Conservation (phyloP, 2,888 invertebrate species). For the Ichneumoninae sp. region DNA sequence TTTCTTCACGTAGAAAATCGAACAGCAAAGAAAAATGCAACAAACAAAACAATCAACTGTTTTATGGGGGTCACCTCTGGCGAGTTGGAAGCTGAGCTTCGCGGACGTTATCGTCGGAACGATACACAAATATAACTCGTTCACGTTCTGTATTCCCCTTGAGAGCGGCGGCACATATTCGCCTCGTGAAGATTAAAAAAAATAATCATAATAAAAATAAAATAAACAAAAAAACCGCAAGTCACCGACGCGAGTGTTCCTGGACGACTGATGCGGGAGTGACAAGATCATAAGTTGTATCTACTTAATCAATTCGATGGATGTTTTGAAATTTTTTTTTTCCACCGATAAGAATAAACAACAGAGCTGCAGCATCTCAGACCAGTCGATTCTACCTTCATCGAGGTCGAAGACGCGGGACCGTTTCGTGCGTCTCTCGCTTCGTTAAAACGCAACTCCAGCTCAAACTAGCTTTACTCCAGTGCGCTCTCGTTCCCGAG, state of each 20-base stretch:
- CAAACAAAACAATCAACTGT: neutral
- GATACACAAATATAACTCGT: slow-evolving; percentile 25
- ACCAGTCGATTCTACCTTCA: slow-evolving; percentile 51
- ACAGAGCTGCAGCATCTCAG: neutral
- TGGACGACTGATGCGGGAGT: slow-evolving; percentile 42
- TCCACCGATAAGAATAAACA: slow-evolving; percentile 24
- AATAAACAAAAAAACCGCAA: neutral
- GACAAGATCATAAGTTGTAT: slow-evolving; percentile 50
- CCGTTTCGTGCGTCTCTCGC: neutral
- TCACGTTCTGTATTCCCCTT: slow-evolving; percentile 6
- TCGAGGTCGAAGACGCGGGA: slow-evolving; percentile 41
- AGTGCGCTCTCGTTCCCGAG: neutral
- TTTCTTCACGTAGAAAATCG: neutral
- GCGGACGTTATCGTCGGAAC: slow-evolving; percentile 19
- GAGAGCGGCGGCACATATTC: slow-evolving; percentile 9
- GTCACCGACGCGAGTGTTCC: slow-evolving; percentile 41
- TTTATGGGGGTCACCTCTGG: slow-evolving; percentile 14
- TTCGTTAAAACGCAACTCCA: slow-evolving; percentile 5
- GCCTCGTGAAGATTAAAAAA: slow-evolving; percentile 24
- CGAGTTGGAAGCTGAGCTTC: slow-evolving; percentile 39
- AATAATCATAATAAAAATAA: slow-evolving; percentile 18
- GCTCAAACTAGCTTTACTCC: neutral
- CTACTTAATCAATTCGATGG: neutral
- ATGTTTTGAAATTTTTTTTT: neutral
- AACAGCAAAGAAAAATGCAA: slow-evolving; percentile 23